phyloP scores from a whole-genome alignment of 2,797 vertebrate genomes.

The Cossypha niveicapilla region DNA sequence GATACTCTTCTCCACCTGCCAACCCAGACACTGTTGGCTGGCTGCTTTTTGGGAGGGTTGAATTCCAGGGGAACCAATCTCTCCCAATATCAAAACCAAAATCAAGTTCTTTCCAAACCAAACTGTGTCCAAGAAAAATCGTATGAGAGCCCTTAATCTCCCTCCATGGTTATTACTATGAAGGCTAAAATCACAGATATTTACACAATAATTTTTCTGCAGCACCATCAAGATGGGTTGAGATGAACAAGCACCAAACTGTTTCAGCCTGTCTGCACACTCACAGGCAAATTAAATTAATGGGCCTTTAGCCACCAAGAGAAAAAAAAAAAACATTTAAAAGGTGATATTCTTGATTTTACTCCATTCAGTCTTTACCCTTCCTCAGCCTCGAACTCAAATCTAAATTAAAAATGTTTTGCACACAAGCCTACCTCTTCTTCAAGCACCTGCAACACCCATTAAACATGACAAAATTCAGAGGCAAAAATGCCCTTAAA shows the following conservation, averaged over 20 bases:
- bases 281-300: not conserved
- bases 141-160: not conserved
- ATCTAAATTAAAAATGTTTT: not conserved
- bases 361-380: not conserved
- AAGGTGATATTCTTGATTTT: not conserved
- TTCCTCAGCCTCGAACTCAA: not conserved
- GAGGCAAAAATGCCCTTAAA: not conserved
- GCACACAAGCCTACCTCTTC: not conserved
- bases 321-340: not conserved
- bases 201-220: not conserved
- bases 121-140: not conserved
- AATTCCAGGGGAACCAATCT: not conserved
- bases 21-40: not conserved
- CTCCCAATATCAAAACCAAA: not conserved
- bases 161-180: not conserved
- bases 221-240: not conserved
- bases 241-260: not conserved
- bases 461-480: not conserved
- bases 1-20: not conserved
- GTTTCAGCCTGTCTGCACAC: not conserved
- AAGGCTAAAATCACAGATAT: not conserved
- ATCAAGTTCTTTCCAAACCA: not conserved
- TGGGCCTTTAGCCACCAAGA: not conserved
- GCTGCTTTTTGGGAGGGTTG: not conserved
- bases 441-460: not conserved